These are phyloP conservation scores for Spermophilus dauricus DNA, from an alignment of 2,113 vertebrate species.

Conservation along the genomic window DNA sequence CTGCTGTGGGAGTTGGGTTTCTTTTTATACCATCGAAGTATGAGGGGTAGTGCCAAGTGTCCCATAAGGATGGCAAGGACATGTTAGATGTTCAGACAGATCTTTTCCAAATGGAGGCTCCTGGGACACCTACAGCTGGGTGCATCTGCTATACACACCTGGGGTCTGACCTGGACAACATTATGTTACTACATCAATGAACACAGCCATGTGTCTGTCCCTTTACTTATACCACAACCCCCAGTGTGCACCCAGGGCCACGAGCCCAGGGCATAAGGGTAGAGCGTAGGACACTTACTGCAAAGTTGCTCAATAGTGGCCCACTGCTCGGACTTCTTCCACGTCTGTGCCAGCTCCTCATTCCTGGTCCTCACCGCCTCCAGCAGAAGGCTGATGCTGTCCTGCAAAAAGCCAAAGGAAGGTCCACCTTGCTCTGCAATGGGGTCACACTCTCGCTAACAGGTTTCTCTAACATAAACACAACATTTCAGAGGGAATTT, in stretches of 20 bases:
- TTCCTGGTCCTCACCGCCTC: conserved; percentile 97
- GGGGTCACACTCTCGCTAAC: background rate
- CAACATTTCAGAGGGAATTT: background rate
- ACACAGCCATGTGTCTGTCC: fast-evolving
- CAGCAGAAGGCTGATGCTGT: conserved; percentile 97
- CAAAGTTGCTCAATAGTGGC: conserved; percentile 99
- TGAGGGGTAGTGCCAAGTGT: background rate
- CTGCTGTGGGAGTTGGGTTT: background rate
- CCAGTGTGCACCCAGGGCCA: background rate
- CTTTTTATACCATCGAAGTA: background rate
- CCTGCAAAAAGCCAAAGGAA: conserved; percentile 87
- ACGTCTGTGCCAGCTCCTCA: conserved; percentile 97
- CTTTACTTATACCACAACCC: fast-evolving
- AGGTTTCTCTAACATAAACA: background rate
- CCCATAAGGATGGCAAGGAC: background rate
- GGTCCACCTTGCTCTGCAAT: background rate
- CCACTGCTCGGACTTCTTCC: conserved; percentile 99
- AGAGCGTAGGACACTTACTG: conserved; percentile 90
- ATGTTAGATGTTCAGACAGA: background rate
- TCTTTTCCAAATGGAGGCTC: background rate
- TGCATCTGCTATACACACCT: fast-evolving
- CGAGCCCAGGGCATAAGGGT: fast-evolving
- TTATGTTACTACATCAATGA: background rate
- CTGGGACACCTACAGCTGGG: background rate
- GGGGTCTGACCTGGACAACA: too few relatives aligned